Percentiles rank a stretch among this genome's conserved stretches.
Evolutionary conservation across 2,113 vertebrate genomes (phyloP).

Genomic region (Machaerirhynchus nigripectus): DNA sequence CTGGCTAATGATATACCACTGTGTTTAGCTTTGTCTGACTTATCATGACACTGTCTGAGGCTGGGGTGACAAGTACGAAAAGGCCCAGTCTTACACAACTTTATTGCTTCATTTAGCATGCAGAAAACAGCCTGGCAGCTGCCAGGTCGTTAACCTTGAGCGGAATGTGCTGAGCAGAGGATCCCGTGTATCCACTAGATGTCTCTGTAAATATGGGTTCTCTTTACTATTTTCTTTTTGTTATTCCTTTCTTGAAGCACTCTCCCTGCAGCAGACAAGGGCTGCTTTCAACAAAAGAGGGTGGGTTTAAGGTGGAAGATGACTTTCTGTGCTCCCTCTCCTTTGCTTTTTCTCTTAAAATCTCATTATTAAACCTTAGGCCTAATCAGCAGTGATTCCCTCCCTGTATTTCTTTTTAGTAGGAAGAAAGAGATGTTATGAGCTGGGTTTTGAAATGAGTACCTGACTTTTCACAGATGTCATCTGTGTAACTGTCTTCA

Average conservation of each 20-base stretch:
- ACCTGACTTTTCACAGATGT: not conserved
- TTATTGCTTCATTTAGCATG: not conserved
- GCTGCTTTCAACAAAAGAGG: not conserved
- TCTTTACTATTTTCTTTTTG: not conserved
- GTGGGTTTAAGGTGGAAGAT: not conserved
- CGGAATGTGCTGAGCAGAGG: not conserved
- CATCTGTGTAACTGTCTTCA: not conserved
- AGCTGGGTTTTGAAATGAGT: not conserved
- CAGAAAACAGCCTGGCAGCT: not conserved
- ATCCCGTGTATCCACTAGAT: not conserved
- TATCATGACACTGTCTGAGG: not conserved
- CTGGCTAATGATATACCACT: not conserved
- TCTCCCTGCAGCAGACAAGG: not conserved
- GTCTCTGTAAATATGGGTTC: not conserved
- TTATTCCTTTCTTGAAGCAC: not conserved
- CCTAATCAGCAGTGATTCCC: not conserved
- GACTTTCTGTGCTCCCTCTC: accelerated
- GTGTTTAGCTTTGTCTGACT: not conserved
- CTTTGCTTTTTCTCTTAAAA: not conserved
- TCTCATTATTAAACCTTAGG: not conserved
- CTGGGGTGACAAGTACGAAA: not conserved
- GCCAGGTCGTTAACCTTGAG: not conserved
- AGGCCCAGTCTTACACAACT: not conserved
- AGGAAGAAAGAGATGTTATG: not conserved
- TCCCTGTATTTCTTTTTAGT: not conserved